phyloP scores from a whole-genome alignment of 2,888 invertebrate genomes.

The Drosophila peninsularis region DNA sequence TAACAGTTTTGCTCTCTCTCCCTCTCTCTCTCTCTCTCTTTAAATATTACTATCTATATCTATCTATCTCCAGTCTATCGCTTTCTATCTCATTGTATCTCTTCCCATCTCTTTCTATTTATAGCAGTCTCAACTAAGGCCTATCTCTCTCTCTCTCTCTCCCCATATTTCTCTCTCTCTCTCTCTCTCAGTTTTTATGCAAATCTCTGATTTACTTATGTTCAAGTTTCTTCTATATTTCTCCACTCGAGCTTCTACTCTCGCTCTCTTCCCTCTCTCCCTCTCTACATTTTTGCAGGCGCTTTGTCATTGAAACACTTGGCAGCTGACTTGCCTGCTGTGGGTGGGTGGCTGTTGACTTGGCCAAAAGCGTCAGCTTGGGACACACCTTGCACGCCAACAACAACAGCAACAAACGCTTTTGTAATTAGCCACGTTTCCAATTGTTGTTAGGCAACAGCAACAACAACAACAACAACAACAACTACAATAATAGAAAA shows the following conservation, averaged over 20 bases:
- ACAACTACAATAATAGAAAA: conserved; percentile 39
- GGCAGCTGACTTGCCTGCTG: conserved; percentile 28
- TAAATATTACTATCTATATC: too few relatives aligned
- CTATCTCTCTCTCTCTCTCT: not conserved
- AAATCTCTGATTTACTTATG: not conserved
- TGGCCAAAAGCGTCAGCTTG: conserved; percentile 54
- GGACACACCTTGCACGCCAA: conserved; percentile 69
- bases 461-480: conserved; percentile 49
- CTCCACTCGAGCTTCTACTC: not conserved
- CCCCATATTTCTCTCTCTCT: too few relatives aligned
- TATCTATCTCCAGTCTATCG: too few relatives aligned
- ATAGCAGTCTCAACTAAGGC: too few relatives aligned
- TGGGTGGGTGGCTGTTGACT: conserved; percentile 56
- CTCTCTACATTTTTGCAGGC: conserved; percentile 22
- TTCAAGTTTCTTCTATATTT: not conserved
- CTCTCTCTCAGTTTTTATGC: not conserved
- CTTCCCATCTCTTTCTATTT: too few relatives aligned
- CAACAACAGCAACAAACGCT: conserved; percentile 28
- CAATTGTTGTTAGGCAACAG: conserved; percentile 62
- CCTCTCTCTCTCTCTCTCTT: not conserved
- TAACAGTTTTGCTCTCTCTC: too few relatives aligned
- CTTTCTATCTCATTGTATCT: too few relatives aligned
- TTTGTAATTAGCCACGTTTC: conserved; percentile 73
- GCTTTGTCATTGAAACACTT: conserved; percentile 36
- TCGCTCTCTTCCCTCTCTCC: not conserved